Conservation (phyloP, 2,113 vertebrate genomes). For the Xenotilapia longispinis region DNA sequence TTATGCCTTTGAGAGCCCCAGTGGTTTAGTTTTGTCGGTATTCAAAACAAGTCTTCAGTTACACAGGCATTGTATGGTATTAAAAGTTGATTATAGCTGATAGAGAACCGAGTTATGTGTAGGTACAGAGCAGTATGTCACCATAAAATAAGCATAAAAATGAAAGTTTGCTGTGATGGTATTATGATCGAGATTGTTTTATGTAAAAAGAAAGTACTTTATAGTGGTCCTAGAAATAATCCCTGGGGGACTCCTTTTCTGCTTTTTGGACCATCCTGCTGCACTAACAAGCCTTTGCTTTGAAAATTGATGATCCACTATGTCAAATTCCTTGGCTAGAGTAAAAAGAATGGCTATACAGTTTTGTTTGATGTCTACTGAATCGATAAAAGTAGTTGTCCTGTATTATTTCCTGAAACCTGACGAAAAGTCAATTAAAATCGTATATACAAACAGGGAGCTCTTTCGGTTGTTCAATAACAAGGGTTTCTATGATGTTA, state of each 20-base stretch:
- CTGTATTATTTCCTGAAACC: background rate
- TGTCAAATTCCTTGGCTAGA: background rate
- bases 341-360: background rate
- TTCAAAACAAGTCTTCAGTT: background rate
- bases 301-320: background rate
- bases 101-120: background rate
- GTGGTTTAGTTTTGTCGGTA: background rate
- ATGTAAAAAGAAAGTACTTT: background rate
- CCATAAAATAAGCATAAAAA: background rate
- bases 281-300: background rate
- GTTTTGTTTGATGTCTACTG: background rate
- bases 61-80: background rate
- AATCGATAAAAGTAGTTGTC: background rate
- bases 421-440: background rate
- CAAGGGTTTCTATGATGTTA: background rate
- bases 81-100: background rate
- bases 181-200: background rate
- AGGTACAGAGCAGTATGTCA: background rate
- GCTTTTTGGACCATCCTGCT: background rate
- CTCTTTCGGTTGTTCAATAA: background rate
- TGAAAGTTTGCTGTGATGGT: background rate
- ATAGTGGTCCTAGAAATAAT: background rate
- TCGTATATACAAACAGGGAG: background rate
- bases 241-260: background rate
- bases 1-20: background rate